Conservation (phyloP, 2,888 invertebrate species). For the Acheta domesticus region DNA sequence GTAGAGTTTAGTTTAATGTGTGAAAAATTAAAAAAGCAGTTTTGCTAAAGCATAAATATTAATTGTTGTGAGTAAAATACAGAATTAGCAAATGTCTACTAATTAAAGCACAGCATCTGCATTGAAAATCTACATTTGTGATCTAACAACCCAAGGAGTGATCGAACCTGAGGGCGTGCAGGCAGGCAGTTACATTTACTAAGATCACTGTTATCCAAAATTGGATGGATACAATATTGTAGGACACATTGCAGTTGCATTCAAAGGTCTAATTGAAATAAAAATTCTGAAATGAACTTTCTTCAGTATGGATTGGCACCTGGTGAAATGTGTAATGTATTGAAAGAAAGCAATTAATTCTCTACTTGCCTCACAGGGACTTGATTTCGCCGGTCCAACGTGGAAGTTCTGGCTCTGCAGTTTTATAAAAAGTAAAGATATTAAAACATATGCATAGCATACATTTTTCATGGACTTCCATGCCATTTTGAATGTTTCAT, state of each 20-base stretch:
- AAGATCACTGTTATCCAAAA: not conserved
- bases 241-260: not conserved
- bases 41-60: too few relatives aligned
- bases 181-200: conserved; percentile 3
- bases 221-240: not conserved
- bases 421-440: conserved; percentile 18
- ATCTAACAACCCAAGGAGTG: not conserved
- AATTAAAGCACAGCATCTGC: too few relatives aligned
- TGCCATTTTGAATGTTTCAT: too few relatives aligned
- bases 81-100: too few relatives aligned
- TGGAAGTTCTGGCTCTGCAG: conserved; percentile 30
- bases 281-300: too few relatives aligned
- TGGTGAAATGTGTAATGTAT: too few relatives aligned
- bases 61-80: too few relatives aligned
- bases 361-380: conserved; percentile 38
- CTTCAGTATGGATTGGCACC: too few relatives aligned
- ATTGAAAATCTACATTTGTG: not conserved
- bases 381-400: conserved; percentile 36
- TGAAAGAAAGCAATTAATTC: not conserved
- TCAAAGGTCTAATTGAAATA: too few relatives aligned
- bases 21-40: too few relatives aligned
- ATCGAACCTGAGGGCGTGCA: not conserved
- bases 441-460: not conserved
- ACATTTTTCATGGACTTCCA: too few relatives aligned
- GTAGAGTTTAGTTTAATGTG: too few relatives aligned